Evolutionary conservation across 2,888 invertebrate species (phyloP).

Genomic region (Nemotelus pantherinus): DNA sequence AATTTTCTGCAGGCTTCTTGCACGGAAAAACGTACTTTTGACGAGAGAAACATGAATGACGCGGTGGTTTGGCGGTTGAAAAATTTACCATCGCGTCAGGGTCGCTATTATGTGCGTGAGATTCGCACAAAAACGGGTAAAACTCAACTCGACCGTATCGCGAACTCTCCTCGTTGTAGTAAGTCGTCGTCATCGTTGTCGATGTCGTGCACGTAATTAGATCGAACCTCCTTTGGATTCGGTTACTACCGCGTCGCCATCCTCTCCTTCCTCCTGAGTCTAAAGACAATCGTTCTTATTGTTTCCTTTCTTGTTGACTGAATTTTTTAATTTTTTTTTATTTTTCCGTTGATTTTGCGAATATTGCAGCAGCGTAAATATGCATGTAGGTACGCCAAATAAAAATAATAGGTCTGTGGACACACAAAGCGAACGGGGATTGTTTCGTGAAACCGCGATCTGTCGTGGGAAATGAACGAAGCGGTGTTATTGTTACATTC

Average conservation of each 20-base stretch:
- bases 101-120: constrained; percentile 47
- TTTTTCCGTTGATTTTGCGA: constrained; percentile 12
- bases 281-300: constrained; percentile 5
- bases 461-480: constrained; percentile 42
- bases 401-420: constrained; percentile 1
- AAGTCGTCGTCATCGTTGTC: neutral
- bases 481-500: constrained; percentile 32
- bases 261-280: neutral
- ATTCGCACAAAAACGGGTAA: constrained; percentile 44
- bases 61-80: constrained; percentile 38
- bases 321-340: neutral
- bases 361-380: constrained; percentile 23
- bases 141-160: constrained; percentile 42
- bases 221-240: constrained; percentile 39
- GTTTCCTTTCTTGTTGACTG: neutral
- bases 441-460: constrained; percentile 43
- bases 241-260: constrained; percentile 36
- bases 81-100: neutral
- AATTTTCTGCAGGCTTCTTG: constrained; percentile 18
- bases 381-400: constrained; percentile 31
- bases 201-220: constrained; percentile 46
- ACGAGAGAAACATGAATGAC: neutral
- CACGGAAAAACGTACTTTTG: constrained; percentile 6
- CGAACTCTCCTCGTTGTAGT: neutral
- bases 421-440: constrained; percentile 24